Base-by-base conservation (phyloP, 1,140 invertebrate genomes). In the Marisa cornuarietis region DNA sequence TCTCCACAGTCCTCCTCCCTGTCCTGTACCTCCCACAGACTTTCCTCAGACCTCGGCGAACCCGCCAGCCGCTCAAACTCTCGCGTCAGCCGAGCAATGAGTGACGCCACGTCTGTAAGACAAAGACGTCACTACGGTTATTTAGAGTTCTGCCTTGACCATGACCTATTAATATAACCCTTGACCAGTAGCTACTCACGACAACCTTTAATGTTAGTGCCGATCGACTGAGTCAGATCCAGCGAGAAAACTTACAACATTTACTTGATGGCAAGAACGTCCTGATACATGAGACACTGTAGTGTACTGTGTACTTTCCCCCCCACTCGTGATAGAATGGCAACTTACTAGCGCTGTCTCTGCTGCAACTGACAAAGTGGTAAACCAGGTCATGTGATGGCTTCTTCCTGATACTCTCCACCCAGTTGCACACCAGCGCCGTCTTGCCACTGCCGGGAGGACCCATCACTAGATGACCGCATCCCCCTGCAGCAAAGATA, bases 381-480 rank as follows among this genome's bases (percentile, higher is more conserved):
- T 84, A 86, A 26, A 83, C 51, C 62, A 85, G 54, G 16, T 73
- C 69, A 63, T 76, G 63, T 18, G 49, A 52, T 24, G 69, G 80
- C 31, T 78, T 74, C 69, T 83, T 62, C 76, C 79, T 79, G 14
- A 84, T 66, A 7, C 52, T 24, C 24, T 71, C 42, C 63, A 88
- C 77, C 87, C 87, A 88, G 68, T 83, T 84, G 72, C 82, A 76
- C 14, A 88, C 61, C n/a, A 87, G 66, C 0, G 87, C 85, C 63
- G 83, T 85, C 78, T 88, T 88, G 7, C 87, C 87, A 71, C 75
- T 74, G 9, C 87, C 87, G 51, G 82, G 62, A n/a, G 80, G 78
- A 20, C 87, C 87, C 31, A 66, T 69, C 0, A 88, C 78, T 20
- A 86, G 20, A 11, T 84, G 73, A 78, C 65, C 52, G 10, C n/a